Percentiles rank a stretch among this genome's conserved stretches.
These are phyloP conservation scores for Eudasyphora cyanicolor DNA, from an alignment of 2,888 invertebrate genomes.

Conservation along the genomic window DNA sequence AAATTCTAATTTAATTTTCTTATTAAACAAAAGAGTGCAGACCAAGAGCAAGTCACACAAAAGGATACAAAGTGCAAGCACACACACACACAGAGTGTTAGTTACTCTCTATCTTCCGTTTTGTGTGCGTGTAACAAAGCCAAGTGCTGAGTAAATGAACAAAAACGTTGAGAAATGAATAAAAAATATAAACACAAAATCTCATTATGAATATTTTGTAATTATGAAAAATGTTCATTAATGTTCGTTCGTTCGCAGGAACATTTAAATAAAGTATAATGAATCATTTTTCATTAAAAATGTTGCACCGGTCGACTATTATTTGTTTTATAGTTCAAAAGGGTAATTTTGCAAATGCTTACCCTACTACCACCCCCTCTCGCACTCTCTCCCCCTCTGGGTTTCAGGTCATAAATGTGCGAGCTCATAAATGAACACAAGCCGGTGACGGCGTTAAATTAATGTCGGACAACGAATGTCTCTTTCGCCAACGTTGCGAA, in stretches of 20 bases:
- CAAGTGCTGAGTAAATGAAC: neutral
- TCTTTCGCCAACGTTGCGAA: neutral
- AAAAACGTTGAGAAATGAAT: neutral
- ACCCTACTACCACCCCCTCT: neutral
- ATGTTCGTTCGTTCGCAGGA: no score
- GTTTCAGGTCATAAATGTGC: neutral
- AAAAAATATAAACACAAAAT: constrained; percentile 27
- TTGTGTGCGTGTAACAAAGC: neutral
- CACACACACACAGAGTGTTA: neutral
- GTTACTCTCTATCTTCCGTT: no score
- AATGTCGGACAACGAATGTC: neutral
- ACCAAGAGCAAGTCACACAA: neutral
- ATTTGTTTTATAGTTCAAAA: constrained; percentile 1
- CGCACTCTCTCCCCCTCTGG: no score
- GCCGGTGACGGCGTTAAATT: neutral
- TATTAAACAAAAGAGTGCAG: constrained; percentile 28
- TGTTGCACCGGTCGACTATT: constrained; percentile 5
- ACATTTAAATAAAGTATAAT: constrained; percentile 9
- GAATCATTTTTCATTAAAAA: constrained; percentile 30
- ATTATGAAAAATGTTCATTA: constrained; percentile 61
- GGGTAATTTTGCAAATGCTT: neutral
- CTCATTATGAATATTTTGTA: constrained; percentile 47
- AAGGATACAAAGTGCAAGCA: neutral
- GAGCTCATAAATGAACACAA: no score
- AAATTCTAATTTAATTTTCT: constrained; percentile 45